Evolutionary conservation across 2,113 vertebrate genomes (phyloP).

Genomic region (Naja naja): DNA sequence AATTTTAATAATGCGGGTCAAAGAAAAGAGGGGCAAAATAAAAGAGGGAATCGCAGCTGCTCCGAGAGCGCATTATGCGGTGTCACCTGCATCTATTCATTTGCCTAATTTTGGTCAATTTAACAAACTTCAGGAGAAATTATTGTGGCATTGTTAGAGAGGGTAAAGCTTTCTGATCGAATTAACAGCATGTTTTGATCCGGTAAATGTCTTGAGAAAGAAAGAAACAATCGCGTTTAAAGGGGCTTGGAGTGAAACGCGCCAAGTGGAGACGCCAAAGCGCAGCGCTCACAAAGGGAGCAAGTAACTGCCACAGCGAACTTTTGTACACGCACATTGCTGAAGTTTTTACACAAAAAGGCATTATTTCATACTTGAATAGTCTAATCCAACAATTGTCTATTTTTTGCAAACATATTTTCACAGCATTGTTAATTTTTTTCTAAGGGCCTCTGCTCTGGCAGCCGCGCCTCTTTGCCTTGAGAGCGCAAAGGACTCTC

Average conservation of each 20-base stretch:
- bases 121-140: conserved; percentile 99
- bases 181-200: conserved; percentile 99
- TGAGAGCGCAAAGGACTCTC: conserved; percentile 47
- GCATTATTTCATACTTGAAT: conserved; percentile 99
- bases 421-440: conserved; percentile 93
- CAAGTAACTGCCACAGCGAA: conserved; percentile 92
- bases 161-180: conserved; percentile 99
- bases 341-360: conserved; percentile 97
- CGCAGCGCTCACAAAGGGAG: conserved; percentile 94
- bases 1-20: conserved; percentile 96
- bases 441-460: conserved; percentile 65
- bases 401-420: conserved; percentile 99
- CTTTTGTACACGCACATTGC: conserved; percentile 96
- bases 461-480: conserved; percentile 55
- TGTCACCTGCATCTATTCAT: conserved; percentile 99
- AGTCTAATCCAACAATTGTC: conserved; percentile 99
- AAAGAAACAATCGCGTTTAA: conserved; percentile 99
- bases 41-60: conserved; percentile 94
- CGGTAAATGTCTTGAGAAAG: conserved; percentile 99
- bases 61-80: conserved; percentile 92
- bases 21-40: conserved; percentile 92
- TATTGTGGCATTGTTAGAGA: conserved; percentile 97
- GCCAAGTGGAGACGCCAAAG: conserved; percentile 98
- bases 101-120: conserved; percentile 99
- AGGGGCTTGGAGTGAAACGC: conserved; percentile 89